Percentiles rank a stretch among this genome's conserved stretches.
phyloP scores from a whole-genome alignment of 2,797 vertebrate genomes.

The Astyanax mexicanus region DNA sequence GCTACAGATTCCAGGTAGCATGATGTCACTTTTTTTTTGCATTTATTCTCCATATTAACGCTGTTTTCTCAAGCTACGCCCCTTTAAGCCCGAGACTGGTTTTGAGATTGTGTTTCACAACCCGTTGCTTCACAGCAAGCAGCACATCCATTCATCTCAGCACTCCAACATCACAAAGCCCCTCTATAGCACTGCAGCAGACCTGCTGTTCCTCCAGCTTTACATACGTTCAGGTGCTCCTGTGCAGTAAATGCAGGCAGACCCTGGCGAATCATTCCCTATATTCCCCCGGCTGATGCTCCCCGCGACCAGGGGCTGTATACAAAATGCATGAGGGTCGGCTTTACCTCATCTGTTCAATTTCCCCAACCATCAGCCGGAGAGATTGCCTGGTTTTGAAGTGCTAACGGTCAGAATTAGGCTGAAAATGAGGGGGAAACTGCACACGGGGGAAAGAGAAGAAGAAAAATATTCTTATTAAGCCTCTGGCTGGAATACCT shows the following conservation, averaged over 20 bases:
- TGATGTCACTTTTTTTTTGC: background rate
- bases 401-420: slow-evolving; percentile 78
- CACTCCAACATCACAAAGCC: slow-evolving; percentile 26
- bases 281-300: slow-evolving; percentile 62
- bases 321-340: slow-evolving; percentile 82
- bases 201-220: too few species aligned
- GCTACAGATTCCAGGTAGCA: background rate
- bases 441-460: slow-evolving; percentile 60
- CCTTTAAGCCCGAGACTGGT: background rate
- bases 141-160: slow-evolving; percentile 44
- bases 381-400: slow-evolving; percentile 81
- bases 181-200: too few species aligned
- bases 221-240: slow-evolving; percentile 71
- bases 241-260: slow-evolving; percentile 66
- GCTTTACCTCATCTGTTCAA: slow-evolving; percentile 82
- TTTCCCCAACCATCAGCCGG: slow-evolving; percentile 80
- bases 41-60: background rate
- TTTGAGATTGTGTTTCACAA: slow-evolving; percentile 29
- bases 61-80: background rate
- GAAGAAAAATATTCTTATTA: slow-evolving; percentile 65
- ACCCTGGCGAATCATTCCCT: slow-evolving; percentile 63
- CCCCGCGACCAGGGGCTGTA: slow-evolving; percentile 68
- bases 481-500: slow-evolving; percentile 63
- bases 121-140: slow-evolving; percentile 41
- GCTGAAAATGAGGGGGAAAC: slow-evolving; percentile 74